A percentile compares a stretch with the other conserved stretches of the same genome.
phyloP scores from a whole-genome alignment of 2,888 invertebrate species.

The Lasioglossum marginatum region DNA sequence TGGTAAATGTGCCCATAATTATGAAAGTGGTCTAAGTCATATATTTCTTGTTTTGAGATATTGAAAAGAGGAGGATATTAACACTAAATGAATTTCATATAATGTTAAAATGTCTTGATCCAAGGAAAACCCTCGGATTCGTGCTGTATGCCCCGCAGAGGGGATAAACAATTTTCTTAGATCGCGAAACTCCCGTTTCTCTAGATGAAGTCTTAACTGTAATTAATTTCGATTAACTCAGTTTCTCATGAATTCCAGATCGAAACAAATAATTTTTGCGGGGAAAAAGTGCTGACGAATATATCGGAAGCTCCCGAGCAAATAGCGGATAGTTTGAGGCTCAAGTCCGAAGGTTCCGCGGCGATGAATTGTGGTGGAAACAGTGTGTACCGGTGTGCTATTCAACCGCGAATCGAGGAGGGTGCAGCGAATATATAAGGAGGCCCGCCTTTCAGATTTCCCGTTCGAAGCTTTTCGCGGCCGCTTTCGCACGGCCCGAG shows the following conservation, averaged over 20 bases:
- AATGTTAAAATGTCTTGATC: too few relatives aligned
- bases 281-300: background rate
- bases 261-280: background rate
- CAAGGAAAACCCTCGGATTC: too few relatives aligned
- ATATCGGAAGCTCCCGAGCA: background rate
- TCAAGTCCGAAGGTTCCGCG: background rate
- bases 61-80: too few relatives aligned
- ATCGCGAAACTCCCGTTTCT: too few relatives aligned
- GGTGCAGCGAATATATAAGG: background rate
- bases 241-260: background rate
- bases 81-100: too few relatives aligned
- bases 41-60: too few relatives aligned
- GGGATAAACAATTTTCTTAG: too few relatives aligned
- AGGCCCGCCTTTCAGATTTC: background rate
- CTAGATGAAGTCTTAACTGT: too few relatives aligned
- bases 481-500: background rate
- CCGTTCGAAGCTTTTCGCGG: conserved; percentile 10
- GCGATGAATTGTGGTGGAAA: conserved; percentile 8
- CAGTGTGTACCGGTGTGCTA: background rate
- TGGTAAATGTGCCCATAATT: too few relatives aligned
- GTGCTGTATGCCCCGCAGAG: too few relatives aligned
- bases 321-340: background rate
- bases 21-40: too few relatives aligned
- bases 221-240: too few relatives aligned
- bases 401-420: conserved; percentile 9